These are phyloP conservation scores for Tetragonisca angustula DNA, from an alignment of 2,888 invertebrate species.

Conservation along the genomic window DNA sequence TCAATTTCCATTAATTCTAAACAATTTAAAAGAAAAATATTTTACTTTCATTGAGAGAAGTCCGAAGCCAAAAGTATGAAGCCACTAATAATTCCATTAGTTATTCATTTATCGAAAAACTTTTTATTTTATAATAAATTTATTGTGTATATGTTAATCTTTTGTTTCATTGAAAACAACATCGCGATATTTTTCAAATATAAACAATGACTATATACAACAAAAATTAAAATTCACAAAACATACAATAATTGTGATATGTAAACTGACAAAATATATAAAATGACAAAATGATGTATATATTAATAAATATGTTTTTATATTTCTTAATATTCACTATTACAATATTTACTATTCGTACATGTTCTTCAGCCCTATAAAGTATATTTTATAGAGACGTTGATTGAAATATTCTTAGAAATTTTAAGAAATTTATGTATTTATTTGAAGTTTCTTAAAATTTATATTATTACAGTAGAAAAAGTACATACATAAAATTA, in stretches of 20 bases:
- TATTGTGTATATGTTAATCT: background rate
- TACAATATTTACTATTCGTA: background rate
- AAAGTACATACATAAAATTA: conserved; percentile 12
- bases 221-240: conserved; percentile 5
- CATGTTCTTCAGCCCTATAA: background rate
- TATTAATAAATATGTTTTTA: conserved; percentile 53
- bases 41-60: conserved; percentile 5
- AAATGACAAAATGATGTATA: conserved; percentile 30
- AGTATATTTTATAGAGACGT: background rate
- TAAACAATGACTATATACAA: conserved; percentile 33
- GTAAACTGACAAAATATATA: conserved; percentile 31
- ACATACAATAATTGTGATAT: conserved; percentile 44
- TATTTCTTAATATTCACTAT: conserved; percentile 34
- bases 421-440: background rate
- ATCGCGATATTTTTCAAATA: conserved; percentile 37
- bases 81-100: background rate
- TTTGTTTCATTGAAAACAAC: background rate
- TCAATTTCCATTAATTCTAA: background rate
- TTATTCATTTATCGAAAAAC: background rate
- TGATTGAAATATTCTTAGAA: background rate
- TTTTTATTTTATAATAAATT: background rate
- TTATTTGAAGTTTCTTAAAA: background rate
- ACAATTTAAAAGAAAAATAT: background rate
- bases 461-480: background rate
- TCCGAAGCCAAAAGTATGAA: background rate